Percentiles rank a stretch among this genome's conserved stretches.
Conservation (phyloP, 2,888 invertebrate genomes). For the Brachyptera putata region DNA sequence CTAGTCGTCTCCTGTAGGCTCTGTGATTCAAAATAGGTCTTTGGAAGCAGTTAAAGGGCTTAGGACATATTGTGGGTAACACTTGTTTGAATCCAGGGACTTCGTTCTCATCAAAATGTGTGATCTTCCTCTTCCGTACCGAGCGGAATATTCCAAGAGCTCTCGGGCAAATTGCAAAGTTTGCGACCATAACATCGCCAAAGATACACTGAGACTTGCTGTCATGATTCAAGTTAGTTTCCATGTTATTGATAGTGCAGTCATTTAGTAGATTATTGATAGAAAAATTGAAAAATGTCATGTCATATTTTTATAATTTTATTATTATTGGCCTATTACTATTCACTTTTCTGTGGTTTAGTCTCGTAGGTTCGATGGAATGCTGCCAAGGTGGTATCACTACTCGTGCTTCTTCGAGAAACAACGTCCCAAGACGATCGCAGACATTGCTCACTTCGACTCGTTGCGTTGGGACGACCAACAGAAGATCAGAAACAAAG, state of each 20-base stretch:
- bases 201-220: constrained; percentile 74
- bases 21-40: too few species aligned
- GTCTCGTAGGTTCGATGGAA: constrained; percentile 85
- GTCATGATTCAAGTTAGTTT: constrained; percentile 82
- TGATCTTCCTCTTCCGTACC: constrained; percentile 72
- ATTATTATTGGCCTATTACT: too few species aligned
- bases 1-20: too few species aligned
- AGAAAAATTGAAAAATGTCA: too few species aligned
- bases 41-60: too few species aligned
- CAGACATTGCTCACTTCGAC: constrained; percentile 77
- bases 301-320: too few species aligned
- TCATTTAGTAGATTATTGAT: too few species aligned
- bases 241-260: background rate
- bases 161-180: constrained; percentile 76
- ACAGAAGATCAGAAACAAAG: constrained; percentile 62
- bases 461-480: constrained; percentile 80
- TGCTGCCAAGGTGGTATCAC: constrained; percentile 85
- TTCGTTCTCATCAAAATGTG: too few species aligned
- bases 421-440: constrained; percentile 65
- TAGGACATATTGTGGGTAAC: too few species aligned
- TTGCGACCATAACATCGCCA: constrained; percentile 72
- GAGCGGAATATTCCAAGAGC: constrained; percentile 87
- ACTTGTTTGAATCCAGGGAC: too few species aligned
- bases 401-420: constrained; percentile 80
- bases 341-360: constrained; percentile 44